Conservation (phyloP, 2,113 vertebrate genomes). For the Candoia aspera region DNA sequence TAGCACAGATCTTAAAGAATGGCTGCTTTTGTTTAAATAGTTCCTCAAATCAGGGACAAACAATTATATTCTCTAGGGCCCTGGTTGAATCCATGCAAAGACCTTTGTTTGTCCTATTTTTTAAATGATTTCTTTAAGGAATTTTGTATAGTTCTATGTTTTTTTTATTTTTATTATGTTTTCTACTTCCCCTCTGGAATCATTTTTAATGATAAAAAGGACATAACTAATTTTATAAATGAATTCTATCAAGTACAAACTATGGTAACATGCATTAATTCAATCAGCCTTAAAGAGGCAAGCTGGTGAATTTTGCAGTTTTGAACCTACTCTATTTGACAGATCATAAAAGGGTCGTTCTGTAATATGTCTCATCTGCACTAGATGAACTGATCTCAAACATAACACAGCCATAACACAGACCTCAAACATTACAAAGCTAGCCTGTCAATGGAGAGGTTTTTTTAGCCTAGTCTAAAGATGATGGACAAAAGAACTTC, state of each 20-base stretch:
- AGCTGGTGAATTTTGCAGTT: neutral
- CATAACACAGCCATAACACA: neutral
- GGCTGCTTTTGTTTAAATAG: neutral
- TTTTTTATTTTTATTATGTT: neutral
- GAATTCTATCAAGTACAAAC: neutral
- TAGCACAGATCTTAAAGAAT: neutral
- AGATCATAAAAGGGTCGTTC: neutral
- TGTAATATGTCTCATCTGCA: neutral
- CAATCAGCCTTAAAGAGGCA: neutral
- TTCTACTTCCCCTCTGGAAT: neutral
- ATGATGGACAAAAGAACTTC: neutral
- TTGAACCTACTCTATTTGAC: neutral
- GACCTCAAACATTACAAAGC: neutral
- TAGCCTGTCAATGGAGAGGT: fast-evolving
- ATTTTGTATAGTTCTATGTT: neutral
- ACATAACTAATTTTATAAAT: neutral
- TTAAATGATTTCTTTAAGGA: neutral
- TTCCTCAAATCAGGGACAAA: neutral
- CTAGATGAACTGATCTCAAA: neutral
- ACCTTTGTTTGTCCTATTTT: neutral
- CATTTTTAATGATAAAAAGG: neutral
- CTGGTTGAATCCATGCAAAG: neutral
- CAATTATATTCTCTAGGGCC: neutral
- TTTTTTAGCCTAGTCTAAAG: neutral
- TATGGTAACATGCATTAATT: neutral